Conservation (phyloP, 2,113 vertebrate species). For the Cepphus grylle region DNA sequence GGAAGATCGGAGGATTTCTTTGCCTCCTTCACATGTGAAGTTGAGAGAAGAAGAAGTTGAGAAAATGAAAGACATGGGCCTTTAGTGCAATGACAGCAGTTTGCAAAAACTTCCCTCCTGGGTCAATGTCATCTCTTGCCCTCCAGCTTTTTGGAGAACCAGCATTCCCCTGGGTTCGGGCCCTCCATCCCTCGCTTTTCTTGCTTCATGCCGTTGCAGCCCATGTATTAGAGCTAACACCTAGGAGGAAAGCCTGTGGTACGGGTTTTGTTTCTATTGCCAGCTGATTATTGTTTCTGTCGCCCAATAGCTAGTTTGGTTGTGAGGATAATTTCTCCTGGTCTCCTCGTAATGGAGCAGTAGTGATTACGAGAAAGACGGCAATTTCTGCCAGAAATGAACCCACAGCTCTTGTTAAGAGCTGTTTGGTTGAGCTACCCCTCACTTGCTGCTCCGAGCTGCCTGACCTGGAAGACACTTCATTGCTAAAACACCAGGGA, state of each 20-base stretch:
- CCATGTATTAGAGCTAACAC: background rate
- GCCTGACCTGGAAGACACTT: background rate
- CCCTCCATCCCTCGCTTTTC: background rate
- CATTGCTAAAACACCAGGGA: background rate
- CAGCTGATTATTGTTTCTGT: background rate
- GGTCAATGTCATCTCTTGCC: background rate
- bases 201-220: background rate
- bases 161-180: background rate
- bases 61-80: background rate
- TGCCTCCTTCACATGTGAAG: background rate
- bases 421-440: background rate
- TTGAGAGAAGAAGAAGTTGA: background rate
- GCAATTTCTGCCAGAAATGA: background rate
- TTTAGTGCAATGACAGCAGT: background rate
- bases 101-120: background rate
- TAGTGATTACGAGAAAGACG: background rate
- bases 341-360: background rate
- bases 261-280: background rate
- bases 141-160: background rate
- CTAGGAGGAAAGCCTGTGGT: background rate
- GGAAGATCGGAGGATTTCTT: background rate
- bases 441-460: background rate
- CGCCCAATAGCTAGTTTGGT: background rate
- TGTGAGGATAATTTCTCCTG: background rate
- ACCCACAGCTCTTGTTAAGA: background rate